Conservation (phyloP, 2,888 invertebrate species). For the Gandaritis pyraliata region DNA sequence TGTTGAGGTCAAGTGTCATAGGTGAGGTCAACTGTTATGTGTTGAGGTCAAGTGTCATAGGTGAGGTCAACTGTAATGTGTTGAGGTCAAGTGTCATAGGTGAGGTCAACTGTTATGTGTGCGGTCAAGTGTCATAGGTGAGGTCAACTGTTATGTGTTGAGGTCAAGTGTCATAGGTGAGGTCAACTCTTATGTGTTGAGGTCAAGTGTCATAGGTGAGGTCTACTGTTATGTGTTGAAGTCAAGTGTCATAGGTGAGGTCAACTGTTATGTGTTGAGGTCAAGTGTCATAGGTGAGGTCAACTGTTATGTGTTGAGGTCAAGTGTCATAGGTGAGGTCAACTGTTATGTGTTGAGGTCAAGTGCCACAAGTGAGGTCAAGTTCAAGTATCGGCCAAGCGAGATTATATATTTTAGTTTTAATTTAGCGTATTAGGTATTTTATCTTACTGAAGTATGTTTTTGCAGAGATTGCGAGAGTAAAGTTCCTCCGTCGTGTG, state of each 20-base stretch:
- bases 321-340: slow-evolving; percentile 41
- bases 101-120: slow-evolving; percentile 21
- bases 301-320: slow-evolving; percentile 62
- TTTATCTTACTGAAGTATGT: slow-evolving; percentile 12
- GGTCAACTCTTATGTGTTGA: too few species aligned
- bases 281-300: slow-evolving; percentile 1
- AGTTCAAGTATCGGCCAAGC: too few species aligned
- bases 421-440: too few species aligned
- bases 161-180: slow-evolving; percentile 92
- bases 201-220: neutral
- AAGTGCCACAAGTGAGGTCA: neutral
- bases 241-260: slow-evolving; percentile 1
- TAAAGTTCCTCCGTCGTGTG: slow-evolving; percentile 96
- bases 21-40: neutral
- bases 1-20: neutral
- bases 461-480: slow-evolving; percentile 90
- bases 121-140: neutral
- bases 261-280: slow-evolving; percentile 88
- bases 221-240: slow-evolving; percentile 86
- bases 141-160: neutral
- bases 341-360: neutral
- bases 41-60: slow-evolving; percentile 2
- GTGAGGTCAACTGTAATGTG: slow-evolving; percentile 61
- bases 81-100: neutral
- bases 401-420: too few species aligned